Evolutionary conservation across 2,888 invertebrate genomes (phyloP).

Genomic region (Eudemis profundana): DNA sequence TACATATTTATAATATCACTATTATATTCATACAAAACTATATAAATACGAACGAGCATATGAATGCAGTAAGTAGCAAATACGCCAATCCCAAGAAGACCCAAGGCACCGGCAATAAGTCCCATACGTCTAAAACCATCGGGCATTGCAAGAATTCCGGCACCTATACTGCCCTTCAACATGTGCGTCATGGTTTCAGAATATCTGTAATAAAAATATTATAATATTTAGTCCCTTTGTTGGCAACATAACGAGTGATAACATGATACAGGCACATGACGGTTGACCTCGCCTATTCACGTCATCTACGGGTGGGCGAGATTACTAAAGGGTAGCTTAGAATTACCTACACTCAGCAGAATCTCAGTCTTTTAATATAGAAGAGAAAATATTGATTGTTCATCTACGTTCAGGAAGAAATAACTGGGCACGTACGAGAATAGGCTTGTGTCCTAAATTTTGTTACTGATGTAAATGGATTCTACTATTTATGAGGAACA

Average conservation of each 20-base stretch:
- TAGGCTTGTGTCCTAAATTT: too few species aligned
- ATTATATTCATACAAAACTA: neutral
- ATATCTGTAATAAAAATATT: slow-evolving; percentile 85
- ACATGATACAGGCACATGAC: too few species aligned
- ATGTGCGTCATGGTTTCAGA: slow-evolving; percentile 94
- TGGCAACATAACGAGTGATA: too few species aligned
- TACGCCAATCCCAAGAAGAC: slow-evolving; percentile 86
- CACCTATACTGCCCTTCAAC: slow-evolving; percentile 96
- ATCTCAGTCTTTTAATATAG: too few species aligned
- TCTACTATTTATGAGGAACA: too few species aligned
- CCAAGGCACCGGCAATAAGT: slow-evolving; percentile 85
- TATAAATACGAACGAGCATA: slow-evolving; percentile 83
- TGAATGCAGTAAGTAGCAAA: slow-evolving; percentile 91
- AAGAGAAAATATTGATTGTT: too few species aligned
- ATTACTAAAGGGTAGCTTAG: neutral
- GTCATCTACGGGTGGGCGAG: neutral
- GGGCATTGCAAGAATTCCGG: slow-evolving; percentile 97
- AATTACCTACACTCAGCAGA: too few species aligned
- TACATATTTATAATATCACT: too few species aligned
- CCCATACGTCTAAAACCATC: slow-evolving; percentile 83
- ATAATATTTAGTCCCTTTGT: too few species aligned
- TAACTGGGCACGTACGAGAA: too few species aligned
- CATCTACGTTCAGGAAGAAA: too few species aligned
- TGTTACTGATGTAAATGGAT: too few species aligned
- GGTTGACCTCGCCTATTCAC: neutral